These are phyloP conservation scores for Stictonetta naevosa DNA, from an alignment of 2,113 vertebrate species.

Conservation along the genomic window DNA sequence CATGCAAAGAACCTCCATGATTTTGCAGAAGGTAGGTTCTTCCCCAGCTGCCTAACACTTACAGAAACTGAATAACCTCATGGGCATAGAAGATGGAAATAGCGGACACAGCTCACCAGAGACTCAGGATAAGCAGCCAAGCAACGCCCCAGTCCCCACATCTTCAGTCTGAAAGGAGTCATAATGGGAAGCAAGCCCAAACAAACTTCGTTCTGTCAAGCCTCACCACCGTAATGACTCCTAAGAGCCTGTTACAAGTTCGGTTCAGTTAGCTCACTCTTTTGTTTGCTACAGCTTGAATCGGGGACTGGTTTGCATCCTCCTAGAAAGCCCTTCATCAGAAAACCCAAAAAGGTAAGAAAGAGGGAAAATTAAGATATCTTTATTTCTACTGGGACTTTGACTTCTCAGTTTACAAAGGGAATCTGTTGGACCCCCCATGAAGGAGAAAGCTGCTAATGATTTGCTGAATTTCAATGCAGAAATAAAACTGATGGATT, in stretches of 20 bases:
- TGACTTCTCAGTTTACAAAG: neutral
- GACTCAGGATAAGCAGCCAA: constrained; percentile 12
- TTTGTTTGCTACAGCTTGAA: neutral
- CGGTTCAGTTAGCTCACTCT: neutral
- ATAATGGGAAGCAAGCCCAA: constrained; percentile 47
- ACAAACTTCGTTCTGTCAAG: constrained; percentile 42
- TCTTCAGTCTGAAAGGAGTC: constrained; percentile 22
- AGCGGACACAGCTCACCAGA: neutral
- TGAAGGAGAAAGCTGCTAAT: neutral
- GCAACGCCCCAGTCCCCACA: neutral
- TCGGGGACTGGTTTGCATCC: neutral
- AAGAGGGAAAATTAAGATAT: neutral
- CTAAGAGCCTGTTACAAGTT: constrained; percentile 4
- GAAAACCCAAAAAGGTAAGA: neutral
- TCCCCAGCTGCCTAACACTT: neutral
- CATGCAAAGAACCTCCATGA: neutral
- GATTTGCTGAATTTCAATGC: neutral
- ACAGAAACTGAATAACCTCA: neutral
- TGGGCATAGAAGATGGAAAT: neutral
- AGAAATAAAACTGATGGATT: neutral
- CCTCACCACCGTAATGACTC: constrained; percentile 3
- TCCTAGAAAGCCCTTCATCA: neutral
- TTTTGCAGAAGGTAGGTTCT: neutral
- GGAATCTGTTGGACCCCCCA: neutral
- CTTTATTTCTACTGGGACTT: neutral